These are phyloP conservation scores for Drosophila atroscutellata DNA, from an alignment of 2,888 invertebrate species.

Conservation along the genomic window DNA sequence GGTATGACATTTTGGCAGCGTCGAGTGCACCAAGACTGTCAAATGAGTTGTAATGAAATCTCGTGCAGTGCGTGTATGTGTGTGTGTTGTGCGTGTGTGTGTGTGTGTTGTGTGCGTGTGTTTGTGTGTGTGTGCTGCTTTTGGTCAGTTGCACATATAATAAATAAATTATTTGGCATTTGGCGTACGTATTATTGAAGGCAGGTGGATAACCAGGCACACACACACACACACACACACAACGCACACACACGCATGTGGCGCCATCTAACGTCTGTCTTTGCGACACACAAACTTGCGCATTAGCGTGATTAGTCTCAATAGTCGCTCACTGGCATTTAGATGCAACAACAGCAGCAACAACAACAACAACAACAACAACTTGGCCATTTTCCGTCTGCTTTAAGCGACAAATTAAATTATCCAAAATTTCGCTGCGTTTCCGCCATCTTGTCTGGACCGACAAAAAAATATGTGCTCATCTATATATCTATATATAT, in stretches of 20 bases:
- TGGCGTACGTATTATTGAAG: constrained; percentile 82
- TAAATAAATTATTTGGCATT: constrained; percentile 81
- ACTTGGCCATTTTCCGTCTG: constrained; percentile 9
- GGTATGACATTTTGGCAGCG: constrained; percentile 80
- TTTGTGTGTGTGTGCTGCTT: constrained; percentile 50
- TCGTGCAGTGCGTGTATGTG: constrained; percentile 65
- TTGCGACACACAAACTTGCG: constrained; percentile 69
- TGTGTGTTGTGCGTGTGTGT: constrained; percentile 11
- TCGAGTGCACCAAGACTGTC: constrained; percentile 81
- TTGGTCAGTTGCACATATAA: constrained; percentile 79
- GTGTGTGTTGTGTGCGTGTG: constrained; percentile 14
- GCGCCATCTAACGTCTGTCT: constrained; percentile 71
- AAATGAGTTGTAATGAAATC: constrained; percentile 82
- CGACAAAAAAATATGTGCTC: constrained; percentile 13
- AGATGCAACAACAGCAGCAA: constrained; percentile 39
- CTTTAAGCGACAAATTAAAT: constrained; percentile 60
- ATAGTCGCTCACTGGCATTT: constrained; percentile 73
- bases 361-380: constrained; percentile 26
- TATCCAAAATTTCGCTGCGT: constrained; percentile 51
- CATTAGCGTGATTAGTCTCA: constrained; percentile 81
- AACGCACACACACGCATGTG: constrained; percentile 12
- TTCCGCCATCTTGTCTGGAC: constrained; percentile 77
- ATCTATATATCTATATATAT: background rate
- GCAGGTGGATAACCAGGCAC: constrained; percentile 68
- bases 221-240: constrained; percentile 29